phyloP scores from a whole-genome alignment of 2,113 vertebrate species.

The Burhinus bistriatus region DNA sequence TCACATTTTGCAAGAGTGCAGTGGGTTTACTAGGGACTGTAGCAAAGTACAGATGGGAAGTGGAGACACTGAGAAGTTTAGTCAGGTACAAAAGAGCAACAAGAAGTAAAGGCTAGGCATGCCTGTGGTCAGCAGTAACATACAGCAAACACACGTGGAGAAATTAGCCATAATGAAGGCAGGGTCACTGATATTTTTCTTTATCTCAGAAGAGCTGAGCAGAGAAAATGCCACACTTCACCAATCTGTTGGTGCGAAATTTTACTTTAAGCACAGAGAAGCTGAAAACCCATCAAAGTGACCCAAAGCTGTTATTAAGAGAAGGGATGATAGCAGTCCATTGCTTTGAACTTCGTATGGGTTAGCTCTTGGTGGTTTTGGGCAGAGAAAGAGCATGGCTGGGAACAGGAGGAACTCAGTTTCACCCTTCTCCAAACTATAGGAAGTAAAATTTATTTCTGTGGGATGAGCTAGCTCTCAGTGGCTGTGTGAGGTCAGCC shows the following conservation, averaged over 20 bases:
- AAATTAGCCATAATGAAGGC: not conserved
- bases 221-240: not conserved
- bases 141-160: fast-evolving
- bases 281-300: not conserved
- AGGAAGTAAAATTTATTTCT: not conserved
- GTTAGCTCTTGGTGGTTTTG: not conserved
- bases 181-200: not conserved
- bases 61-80: not conserved
- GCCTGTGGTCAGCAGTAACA: not conserved
- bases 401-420: not conserved
- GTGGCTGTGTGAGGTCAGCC: not conserved
- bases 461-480: not conserved
- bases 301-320: not conserved
- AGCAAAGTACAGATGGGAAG: not conserved
- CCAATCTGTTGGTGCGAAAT: not conserved
- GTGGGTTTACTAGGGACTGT: not conserved
- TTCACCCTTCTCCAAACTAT: not conserved
- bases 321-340: not conserved
- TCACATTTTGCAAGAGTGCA: not conserved
- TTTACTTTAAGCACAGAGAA: not conserved
- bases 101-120: not conserved
- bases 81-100: not conserved
- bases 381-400: not conserved
- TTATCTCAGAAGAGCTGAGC: not conserved
- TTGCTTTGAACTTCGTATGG: not conserved